Conservation (phyloP, 2,797 vertebrate genomes). For the Gymnoscopelus braueri region DNA sequence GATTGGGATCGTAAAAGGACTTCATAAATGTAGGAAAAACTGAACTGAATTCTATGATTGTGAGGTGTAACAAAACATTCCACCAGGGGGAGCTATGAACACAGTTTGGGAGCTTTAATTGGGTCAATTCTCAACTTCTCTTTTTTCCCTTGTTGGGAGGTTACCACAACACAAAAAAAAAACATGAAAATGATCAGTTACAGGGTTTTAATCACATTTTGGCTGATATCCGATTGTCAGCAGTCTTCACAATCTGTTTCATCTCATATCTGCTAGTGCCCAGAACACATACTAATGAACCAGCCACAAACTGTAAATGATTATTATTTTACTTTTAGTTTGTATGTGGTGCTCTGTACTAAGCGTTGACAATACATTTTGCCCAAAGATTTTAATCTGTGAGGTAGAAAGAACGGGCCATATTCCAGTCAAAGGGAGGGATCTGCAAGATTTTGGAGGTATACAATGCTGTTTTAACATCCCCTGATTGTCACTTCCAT, state of each 20-base stretch:
- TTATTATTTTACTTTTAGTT: slow-evolving; percentile 16
- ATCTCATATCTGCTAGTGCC: neutral
- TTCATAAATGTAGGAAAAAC: neutral
- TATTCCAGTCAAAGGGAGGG: slow-evolving; percentile 53
- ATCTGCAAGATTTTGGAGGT: slow-evolving; percentile 57
- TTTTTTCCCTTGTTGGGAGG: slow-evolving; percentile 14
- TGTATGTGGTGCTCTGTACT: slow-evolving; percentile 10
- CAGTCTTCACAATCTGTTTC: slow-evolving; percentile 46
- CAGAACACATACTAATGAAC: slow-evolving; percentile 17
- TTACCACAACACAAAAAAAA: neutral
- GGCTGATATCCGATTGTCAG: slow-evolving; percentile 64
- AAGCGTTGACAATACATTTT: slow-evolving; percentile 24
- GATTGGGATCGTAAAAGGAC: no score
- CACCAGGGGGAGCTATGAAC: slow-evolving; percentile 55
- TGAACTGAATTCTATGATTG: slow-evolving; percentile 38
- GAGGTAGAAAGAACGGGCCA: slow-evolving; percentile 64
- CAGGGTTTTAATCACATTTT: slow-evolving; percentile 22
- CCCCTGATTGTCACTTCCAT: slow-evolving; percentile 71
- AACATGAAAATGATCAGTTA: slow-evolving; percentile 5
- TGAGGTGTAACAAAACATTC: slow-evolving; percentile 49
- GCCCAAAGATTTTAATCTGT: slow-evolving; percentile 38
- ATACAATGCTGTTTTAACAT: slow-evolving; percentile 55
- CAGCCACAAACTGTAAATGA: slow-evolving; percentile 8
- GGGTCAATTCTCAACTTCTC: neutral
- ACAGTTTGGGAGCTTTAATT: slow-evolving; percentile 12